These are phyloP conservation scores for Hypanus sabinus DNA, from an alignment of 2,113 vertebrate species.

Conservation along the genomic window DNA sequence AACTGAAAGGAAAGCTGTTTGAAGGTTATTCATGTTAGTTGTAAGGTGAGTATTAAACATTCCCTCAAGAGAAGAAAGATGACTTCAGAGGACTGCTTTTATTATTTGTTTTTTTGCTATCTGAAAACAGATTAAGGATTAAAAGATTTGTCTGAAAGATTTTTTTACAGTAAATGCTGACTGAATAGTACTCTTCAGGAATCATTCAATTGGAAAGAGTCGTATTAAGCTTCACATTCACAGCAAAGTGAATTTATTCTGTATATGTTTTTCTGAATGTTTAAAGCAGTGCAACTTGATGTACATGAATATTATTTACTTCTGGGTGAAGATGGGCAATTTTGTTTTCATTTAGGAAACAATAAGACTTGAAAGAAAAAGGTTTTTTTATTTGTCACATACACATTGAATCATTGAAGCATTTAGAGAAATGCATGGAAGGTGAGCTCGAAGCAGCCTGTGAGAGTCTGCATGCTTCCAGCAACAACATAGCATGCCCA, in stretches of 20 bases:
- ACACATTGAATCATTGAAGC: no score
- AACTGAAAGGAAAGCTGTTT: not conserved
- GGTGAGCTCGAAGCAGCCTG: no score
- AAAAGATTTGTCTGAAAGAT: constrained; percentile 19
- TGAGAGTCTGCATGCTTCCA: no score
- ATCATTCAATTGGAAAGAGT: not conserved
- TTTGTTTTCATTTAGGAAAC: not conserved
- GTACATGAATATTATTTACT: not conserved
- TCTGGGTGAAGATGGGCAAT: not conserved
- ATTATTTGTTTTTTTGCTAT: constrained; percentile 6
- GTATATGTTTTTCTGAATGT: not conserved
- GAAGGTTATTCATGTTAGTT: constrained; percentile 8
- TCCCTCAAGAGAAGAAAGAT: not conserved
- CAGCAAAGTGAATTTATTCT: not conserved
- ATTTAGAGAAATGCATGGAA: no score
- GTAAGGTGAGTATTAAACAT: constrained; percentile 24
- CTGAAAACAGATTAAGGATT: not conserved
- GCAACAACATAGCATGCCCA: no score
- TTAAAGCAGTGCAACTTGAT: not conserved
- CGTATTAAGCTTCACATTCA: not conserved
- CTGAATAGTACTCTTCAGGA: not conserved
- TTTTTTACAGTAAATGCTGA: not conserved
- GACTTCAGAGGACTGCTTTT: not conserved
- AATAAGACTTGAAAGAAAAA: not conserved
- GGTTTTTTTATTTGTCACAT: no score